Conservation (phyloP, 2,888 invertebrate species). For the Dicyrtoma fusca region DNA sequence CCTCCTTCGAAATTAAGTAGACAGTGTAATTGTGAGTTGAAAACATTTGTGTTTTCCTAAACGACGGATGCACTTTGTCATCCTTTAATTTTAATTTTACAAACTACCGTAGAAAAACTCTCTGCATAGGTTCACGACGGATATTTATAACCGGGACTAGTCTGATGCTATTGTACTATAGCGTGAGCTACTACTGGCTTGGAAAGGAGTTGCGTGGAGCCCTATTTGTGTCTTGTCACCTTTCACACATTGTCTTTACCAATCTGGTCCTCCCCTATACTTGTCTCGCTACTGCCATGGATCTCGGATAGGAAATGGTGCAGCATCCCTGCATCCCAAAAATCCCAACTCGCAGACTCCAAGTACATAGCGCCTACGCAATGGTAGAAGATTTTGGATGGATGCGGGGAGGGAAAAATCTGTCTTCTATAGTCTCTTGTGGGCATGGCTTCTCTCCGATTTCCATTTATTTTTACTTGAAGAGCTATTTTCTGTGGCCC, state of each 20-base stretch:
- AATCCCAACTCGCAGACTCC: constrained; percentile 25
- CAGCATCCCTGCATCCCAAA: constrained; percentile 7
- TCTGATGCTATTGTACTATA: too few relatives aligned
- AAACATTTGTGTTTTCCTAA: too few relatives aligned
- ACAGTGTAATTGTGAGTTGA: background rate
- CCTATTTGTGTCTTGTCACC: background rate
- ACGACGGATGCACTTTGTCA: too few relatives aligned
- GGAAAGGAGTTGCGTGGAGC: too few relatives aligned
- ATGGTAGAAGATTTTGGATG: background rate
- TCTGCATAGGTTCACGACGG: too few relatives aligned
- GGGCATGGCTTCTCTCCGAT: constrained; percentile 3
- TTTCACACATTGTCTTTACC: background rate
- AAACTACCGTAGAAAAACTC: too few relatives aligned
- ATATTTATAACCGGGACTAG: too few relatives aligned
- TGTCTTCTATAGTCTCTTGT: constrained; percentile 5
- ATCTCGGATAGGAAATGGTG: background rate
- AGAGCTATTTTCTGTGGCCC: background rate
- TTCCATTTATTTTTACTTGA: background rate
- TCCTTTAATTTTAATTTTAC: too few relatives aligned
- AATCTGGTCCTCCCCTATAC: background rate
- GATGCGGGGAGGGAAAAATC: constrained; percentile 1
- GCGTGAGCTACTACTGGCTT: too few relatives aligned
- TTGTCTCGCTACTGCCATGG: too few relatives aligned
- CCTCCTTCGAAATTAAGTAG: background rate
- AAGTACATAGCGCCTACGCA: constrained; percentile 4